Base-by-base conservation (phyloP, 2,113 vertebrate genomes). In the Sialia sialis region DNA sequence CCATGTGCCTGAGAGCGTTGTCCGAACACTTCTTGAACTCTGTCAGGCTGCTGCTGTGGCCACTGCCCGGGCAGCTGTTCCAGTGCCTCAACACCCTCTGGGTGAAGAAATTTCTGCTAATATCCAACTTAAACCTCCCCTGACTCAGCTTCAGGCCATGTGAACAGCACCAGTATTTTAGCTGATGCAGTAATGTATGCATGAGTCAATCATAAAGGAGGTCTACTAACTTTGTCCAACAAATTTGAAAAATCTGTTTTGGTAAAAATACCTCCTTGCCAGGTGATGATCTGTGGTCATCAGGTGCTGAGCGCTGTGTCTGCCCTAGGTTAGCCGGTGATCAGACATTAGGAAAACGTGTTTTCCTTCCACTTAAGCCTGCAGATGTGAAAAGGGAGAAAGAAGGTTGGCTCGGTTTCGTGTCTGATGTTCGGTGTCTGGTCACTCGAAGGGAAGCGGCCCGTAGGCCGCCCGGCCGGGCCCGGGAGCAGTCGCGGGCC, bases 251-350 rank as follows among this genome's bases (percentile, higher is more conserved):
- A 51, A 16, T 5, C 7, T 9, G 4, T 23, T 43, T 49, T 7
- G 22, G 27, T 36, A 12, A 30, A 27, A 38, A 6, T 1, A 17
- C 15, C 5, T 25, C 0, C 7, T 0, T 32, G 29, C 5, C 0
- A 4, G 36, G 34, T 0, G 11, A 2, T 0, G 7, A 1, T 41
- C 14, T n/a, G n/a, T n/a, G n/a, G n/a, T n/a, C n/a, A n/a, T n/a
- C n/a, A n/a, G n/a, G n/a, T n/a, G n/a, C n/a, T n/a, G n/a, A 3
- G 11, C 13, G 15, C 60, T 46, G 11, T 7, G 3, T 7, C 30
- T 39, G 60, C 88, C 21, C 54, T 1, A 8, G 19, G 19, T 8
- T 27, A n/a, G 76, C 32, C 5, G 3, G 2, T 1, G 22, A 11
- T 30, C 2, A 2, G 22, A 5, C 18, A 2, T 7, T 0, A 5